Evolutionary conservation across 1,140 invertebrate genomes (phyloP), one percentile per base, ranked within the genome.

Genomic region (Drosophila watanabei): DNA sequence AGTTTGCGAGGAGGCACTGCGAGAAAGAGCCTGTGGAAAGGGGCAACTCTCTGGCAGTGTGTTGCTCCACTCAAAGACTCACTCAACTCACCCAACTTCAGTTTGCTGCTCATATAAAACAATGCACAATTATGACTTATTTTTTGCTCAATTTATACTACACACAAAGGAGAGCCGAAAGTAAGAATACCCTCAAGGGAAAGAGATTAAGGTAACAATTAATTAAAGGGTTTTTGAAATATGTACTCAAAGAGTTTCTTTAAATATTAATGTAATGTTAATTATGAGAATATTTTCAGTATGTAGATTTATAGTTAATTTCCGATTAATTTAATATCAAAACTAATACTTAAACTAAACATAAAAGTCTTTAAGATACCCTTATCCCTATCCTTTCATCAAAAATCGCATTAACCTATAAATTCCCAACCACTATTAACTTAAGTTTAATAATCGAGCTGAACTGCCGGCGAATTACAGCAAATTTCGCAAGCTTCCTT

Each of bases 121-220:
- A 48, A 63, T 54, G 52, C 69, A 71, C 80, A 88, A 84, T 88
- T 81, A 80, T 80, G 69, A 41, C 39, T 49, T 49, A 45, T 66
- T 71, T 63, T 39, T 82, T 68, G 20, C 52, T 52, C 45, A 62
- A 60, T 69, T 76, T 61, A 39, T 61, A 51, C 6, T 18, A 46
- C 9, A 5, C 20, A 18, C 4, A 20, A 28, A 52, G 60, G 11
- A 32, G 33, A 16, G 30, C 14, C 41, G 58, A 56, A 48, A 13
- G 28, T 32, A 14, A 13, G 24, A 64, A 73, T 72, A 75, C 68
- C 13, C 71, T 73, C 3, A 69, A 35, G 20, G 7, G 33, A n/a
- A 14, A 30, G 14, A 35, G 20, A 18, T 46, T 16, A 24, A 7
- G 13, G 5, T 11, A 33, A 9, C 16, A 20, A 51, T 18, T n/a